Base-by-base conservation (phyloP, 2,797 vertebrate genomes). In the Coregonus sp. region DNA sequence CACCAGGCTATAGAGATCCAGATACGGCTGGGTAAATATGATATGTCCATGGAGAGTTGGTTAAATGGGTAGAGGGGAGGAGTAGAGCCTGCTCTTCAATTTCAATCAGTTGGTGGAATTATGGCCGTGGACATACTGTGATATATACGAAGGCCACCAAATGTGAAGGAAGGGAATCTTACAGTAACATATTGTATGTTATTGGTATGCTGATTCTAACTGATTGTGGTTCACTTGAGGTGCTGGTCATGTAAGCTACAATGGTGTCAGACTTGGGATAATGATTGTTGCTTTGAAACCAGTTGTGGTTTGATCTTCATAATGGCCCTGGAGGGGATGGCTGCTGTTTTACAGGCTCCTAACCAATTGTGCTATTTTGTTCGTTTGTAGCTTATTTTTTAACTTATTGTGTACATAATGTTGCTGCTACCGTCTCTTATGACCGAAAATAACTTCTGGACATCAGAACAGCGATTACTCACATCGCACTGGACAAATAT, bases 21-120 rank as follows among this genome's bases (percentile, higher is more conserved):
- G 5, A 70, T 52, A 67, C 80, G 73, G 80, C 80, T 47, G 72
- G 74, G 73, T 40, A 47, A 82, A 70, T 20, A 81, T 68, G 75
- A 72, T n/a, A 76, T 61, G 47, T 37, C 65, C 18, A 61, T 63
- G 20, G 69, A 51, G 29, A 56, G 4, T 47, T 63, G 29, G 65
- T 1, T 20, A 50, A 73, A 37, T 63, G 63, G 50, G 40, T 70
- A 47, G 75, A 18, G 68, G 70, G 25, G 15, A 75, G 29, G 40
- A 25, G 40, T 12, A 31, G 25, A 77, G 66, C 29, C 1, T 4
- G 7, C 35, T 66, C 9, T 67, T 67, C 12, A 29, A 11, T 67
- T 29, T 67, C 4, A 16, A 47, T 47, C 33, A 35, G 3, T 67
- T 67, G 12, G 14, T 67, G 65, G 29, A 18, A 67, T 14, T 33